Evolutionary conservation across 2,888 invertebrate genomes (phyloP).

Genomic region (Exocentrus adspersus): DNA sequence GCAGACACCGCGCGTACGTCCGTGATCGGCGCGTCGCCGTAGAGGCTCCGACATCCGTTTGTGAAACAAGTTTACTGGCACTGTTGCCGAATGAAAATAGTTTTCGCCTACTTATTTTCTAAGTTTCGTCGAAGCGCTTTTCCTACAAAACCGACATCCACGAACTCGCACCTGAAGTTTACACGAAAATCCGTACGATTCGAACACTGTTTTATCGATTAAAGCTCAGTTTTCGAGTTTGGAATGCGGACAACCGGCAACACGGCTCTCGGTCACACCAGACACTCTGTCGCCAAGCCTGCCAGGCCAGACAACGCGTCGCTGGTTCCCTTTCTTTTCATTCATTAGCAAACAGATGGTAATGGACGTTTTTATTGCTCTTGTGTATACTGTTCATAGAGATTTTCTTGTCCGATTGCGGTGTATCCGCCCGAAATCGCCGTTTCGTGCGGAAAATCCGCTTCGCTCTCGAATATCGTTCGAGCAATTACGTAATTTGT

Average conservation of each 20-base stretch:
- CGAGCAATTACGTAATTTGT: conserved; percentile 21
- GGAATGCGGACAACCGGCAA: conserved; percentile 71
- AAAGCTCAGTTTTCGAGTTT: conserved; percentile 27
- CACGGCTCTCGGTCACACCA: conserved; percentile 80
- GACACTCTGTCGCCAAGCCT: conserved; percentile 94
- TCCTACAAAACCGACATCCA: neutral
- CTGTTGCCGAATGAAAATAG: conserved; percentile 65
- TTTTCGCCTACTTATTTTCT: conserved; percentile 47
- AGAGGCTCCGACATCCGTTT: conserved; percentile 74
- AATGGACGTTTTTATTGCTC: conserved; percentile 35
- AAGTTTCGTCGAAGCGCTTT: neutral
- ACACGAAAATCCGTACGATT: neutral
- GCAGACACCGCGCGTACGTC: conserved; percentile 61
- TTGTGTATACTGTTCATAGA: conserved; percentile 29
- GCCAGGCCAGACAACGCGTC: conserved; percentile 84
- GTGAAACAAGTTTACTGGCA: conserved; percentile 75
- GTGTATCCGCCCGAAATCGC: neutral
- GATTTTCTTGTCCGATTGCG: conserved; percentile 11
- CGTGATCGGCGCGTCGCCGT: conserved; percentile 56
- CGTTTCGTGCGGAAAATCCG: neutral
- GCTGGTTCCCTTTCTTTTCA: conserved; percentile 63
- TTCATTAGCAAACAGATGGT: conserved; percentile 47
- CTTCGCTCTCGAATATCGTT: neutral
- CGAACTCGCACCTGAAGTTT: neutral
- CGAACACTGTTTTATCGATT: neutral